Evolutionary conservation across 2,888 invertebrate species (phyloP).

Genomic region (Leucoptera coffeella): DNA sequence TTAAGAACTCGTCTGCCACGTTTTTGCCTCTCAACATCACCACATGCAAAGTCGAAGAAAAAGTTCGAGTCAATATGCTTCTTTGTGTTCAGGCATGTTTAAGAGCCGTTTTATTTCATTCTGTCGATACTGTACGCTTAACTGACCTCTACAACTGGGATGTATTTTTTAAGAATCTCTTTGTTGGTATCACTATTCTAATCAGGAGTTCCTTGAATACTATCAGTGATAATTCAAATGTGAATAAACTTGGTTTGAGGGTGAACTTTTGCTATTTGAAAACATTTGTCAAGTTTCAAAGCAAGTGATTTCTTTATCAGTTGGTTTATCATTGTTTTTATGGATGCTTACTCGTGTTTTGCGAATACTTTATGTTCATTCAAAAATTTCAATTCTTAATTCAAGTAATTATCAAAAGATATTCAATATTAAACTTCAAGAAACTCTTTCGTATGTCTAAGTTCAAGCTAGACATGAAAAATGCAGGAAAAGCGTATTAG

Average conservation of each 20-base stretch:
- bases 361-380: no score
- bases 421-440: no score
- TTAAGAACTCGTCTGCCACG: conserved; percentile 15
- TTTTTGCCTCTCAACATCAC: conserved; percentile 19
- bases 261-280: not conserved
- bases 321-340: no score
- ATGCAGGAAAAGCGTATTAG: conserved; percentile 26
- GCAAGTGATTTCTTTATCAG: no score
- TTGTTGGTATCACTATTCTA: not conserved
- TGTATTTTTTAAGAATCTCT: not conserved
- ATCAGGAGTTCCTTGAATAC: not conserved
- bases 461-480: conserved; percentile 15
- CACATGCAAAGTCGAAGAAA: no score
- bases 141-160: conserved; percentile 8
- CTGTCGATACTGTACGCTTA: conserved; percentile 16
- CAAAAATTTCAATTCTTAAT: no score
- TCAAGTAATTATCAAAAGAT: no score
- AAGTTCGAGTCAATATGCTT: no score
- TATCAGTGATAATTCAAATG: not conserved
- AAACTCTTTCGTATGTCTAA: no score
- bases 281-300: no score
- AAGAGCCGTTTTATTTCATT: conserved; percentile 15
- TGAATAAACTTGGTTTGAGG: conserved; percentile 1
- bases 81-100: conserved; percentile 16
- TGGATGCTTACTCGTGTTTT: no score